These are phyloP conservation scores for Labeo calbasu DNA, from an alignment of 2,797 vertebrate species.

Conservation along the genomic window DNA sequence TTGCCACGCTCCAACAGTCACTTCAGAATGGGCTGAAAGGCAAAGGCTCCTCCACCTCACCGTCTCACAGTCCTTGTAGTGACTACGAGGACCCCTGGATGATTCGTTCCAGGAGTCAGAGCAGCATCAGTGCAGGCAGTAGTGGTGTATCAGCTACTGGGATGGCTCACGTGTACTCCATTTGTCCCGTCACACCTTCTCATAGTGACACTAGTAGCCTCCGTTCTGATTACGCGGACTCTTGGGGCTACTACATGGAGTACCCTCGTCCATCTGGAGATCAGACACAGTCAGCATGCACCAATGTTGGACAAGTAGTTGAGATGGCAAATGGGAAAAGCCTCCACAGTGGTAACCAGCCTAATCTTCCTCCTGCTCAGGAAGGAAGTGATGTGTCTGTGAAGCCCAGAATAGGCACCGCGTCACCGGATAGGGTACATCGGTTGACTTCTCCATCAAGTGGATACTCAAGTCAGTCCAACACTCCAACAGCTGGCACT, in stretches of 20 bases:
- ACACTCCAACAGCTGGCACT: constrained; percentile 94
- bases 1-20: constrained; percentile 92
- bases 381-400: constrained; percentile 65
- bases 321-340: constrained; percentile 73
- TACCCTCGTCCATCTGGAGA: constrained; percentile 79
- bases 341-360: constrained; percentile 69
- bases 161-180: constrained; percentile 84
- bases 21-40: constrained; percentile 87
- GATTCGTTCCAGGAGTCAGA: constrained; percentile 90
- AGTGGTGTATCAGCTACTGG: constrained; percentile 84
- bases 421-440: constrained; percentile 90
- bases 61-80: constrained; percentile 93
- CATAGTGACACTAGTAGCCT: constrained; percentile 96
- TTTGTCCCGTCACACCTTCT: constrained; percentile 88
- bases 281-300: constrained; percentile 71
- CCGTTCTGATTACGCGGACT: constrained; percentile 91
- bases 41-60: constrained; percentile 83
- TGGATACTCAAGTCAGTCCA: constrained; percentile 98
- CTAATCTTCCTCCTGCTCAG: constrained; percentile 68
- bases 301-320: constrained; percentile 62
- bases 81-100: constrained; percentile 96
- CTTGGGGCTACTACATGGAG: constrained; percentile 92
- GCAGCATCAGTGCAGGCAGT: constrained; percentile 87
- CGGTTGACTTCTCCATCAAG: constrained; percentile 95
- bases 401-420: constrained; percentile 79